Evolutionary conservation across 2,113 vertebrate genomes (phyloP).

Genomic region (Saimiri boliviensis): DNA sequence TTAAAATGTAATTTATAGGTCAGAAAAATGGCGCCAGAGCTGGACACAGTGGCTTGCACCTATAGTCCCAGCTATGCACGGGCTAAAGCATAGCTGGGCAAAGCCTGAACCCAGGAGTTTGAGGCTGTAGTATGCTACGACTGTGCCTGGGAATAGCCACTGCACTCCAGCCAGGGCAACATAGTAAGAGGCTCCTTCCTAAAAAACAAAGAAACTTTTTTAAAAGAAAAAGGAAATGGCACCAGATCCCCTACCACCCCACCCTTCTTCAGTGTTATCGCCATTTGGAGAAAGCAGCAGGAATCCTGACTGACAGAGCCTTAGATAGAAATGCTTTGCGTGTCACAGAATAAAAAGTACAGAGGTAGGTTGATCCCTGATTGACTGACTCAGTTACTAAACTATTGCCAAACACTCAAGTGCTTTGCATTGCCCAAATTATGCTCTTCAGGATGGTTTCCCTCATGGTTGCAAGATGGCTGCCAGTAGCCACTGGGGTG

Average conservation of each 20-base stretch:
- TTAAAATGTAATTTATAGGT: background rate
- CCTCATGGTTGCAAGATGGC: background rate
- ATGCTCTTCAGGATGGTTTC: background rate
- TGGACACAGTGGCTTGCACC: background rate
- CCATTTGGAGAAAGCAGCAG: background rate
- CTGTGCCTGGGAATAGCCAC: background rate
- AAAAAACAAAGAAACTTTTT: background rate
- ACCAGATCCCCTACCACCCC: background rate
- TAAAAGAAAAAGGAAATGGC: background rate
- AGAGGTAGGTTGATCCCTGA: background rate
- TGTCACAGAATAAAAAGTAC: background rate
- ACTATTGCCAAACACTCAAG: background rate
- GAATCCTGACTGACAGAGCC: background rate
- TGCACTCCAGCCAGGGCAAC: background rate
- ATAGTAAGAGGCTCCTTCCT: background rate
- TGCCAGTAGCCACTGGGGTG: background rate
- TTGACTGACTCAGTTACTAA: background rate
- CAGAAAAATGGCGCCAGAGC: background rate
- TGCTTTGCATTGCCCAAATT: background rate
- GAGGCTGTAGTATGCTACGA: background rate
- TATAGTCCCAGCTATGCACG: background rate
- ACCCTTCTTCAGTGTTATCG: background rate
- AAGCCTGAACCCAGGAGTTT: background rate
- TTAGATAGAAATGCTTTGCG: background rate
- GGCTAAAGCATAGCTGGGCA: too few relatives aligned